phyloP scores from a whole-genome alignment of 2,113 vertebrate species.

The Trichechus manatus region DNA sequence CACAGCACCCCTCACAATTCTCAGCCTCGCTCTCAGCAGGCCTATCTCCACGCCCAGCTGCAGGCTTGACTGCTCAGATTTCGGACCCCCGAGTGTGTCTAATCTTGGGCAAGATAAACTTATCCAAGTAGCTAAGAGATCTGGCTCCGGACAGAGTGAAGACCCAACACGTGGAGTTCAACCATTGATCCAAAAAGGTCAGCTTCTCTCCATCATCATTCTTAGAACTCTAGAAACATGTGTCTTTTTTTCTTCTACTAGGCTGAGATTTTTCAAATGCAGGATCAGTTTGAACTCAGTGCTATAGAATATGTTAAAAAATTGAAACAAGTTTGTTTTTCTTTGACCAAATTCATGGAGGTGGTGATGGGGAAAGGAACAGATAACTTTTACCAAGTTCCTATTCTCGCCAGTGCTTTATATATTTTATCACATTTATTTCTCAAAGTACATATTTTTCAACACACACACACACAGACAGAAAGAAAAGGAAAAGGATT shows the following conservation, averaged over 20 bases:
- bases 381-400: background rate
- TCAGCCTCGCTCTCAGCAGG: background rate
- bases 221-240: background rate
- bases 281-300: background rate
- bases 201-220: background rate
- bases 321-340: background rate
- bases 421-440: background rate
- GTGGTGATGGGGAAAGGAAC: background rate
- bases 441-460: background rate
- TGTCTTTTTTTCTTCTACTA: background rate
- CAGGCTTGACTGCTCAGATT: background rate
- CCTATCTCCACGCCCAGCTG: background rate
- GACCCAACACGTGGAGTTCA: background rate
- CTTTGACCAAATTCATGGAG: background rate
- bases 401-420: background rate
- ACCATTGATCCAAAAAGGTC: background rate
- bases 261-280: background rate
- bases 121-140: background rate
- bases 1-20: background rate
- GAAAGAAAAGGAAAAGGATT: background rate
- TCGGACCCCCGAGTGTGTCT: background rate
- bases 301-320: background rate
- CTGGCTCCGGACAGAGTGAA: background rate
- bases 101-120: constrained; percentile 18
- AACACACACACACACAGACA: background rate